A percentile compares a stretch with the other conserved stretches of the same genome.
Conservation (phyloP, 2,113 vertebrate genomes). For the Triplophysa dalaica region DNA sequence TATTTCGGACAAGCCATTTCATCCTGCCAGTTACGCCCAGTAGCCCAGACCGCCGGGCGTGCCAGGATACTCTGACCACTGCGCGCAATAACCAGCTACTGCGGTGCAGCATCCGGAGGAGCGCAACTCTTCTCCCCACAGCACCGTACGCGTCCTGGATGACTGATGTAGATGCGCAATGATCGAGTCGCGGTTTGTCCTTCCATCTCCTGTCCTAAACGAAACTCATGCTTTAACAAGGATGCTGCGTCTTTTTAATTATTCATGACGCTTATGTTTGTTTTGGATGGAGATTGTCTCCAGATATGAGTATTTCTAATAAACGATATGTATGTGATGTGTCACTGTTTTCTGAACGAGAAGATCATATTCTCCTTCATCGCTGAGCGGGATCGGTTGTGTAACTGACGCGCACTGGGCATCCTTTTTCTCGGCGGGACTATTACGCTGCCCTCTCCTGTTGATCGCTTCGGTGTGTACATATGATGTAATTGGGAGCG, state of each 20-base stretch:
- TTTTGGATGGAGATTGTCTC: conserved; percentile 36
- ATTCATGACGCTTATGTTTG: conserved; percentile 44
- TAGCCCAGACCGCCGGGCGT: conserved; percentile 59
- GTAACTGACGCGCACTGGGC: conserved; percentile 48
- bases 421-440: conserved; percentile 49
- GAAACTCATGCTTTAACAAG: conserved; percentile 33
- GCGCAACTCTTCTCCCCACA: background rate
- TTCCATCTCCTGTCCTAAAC: conserved; percentile 31
- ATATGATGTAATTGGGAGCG: conserved; percentile 36
- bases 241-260: conserved; percentile 42
- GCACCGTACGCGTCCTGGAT: conserved; percentile 35
- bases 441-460: conserved; percentile 57
- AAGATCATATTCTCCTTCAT: conserved; percentile 54
- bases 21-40: conserved; percentile 72
- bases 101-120: conserved; percentile 47
- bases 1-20: conserved; percentile 44
- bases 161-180: conserved; percentile 30
- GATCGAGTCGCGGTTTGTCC: conserved; percentile 9
- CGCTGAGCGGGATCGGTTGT: conserved; percentile 47
- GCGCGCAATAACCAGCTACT: conserved; percentile 59
- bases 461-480: conserved; percentile 51
- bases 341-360: conserved; percentile 54
- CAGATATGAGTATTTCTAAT: conserved; percentile 44
- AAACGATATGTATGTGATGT: conserved; percentile 54
- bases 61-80: conserved; percentile 62